Conservation (phyloP, 2,113 vertebrate genomes). For the Leucoraja erinaceus region DNA sequence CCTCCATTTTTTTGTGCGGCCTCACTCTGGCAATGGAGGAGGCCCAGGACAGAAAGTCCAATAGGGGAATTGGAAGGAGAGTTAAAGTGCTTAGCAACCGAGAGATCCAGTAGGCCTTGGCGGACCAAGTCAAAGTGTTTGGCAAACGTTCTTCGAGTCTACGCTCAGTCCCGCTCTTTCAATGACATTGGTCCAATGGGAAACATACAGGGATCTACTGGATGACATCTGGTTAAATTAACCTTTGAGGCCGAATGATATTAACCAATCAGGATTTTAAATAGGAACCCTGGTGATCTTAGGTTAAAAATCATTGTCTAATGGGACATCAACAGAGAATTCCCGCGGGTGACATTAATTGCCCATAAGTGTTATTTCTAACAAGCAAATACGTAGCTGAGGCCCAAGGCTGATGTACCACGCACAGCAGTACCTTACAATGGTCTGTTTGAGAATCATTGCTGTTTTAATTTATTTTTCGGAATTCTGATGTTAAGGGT, state of each 20-base stretch:
- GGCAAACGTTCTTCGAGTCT: no score
- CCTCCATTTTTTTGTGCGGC: no score
- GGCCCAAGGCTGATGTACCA: not conserved
- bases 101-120: no score
- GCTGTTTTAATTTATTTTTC: not conserved
- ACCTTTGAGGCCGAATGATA: not conserved
- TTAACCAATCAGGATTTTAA: not conserved
- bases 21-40: no score
- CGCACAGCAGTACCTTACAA: not conserved
- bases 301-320: not conserved
- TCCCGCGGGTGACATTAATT: not conserved
- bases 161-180: not conserved
- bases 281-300: no score
- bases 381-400: not conserved
- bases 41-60: no score
- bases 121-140: no score
- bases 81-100: no score
- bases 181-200: not conserved
- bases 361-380: not conserved
- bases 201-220: not conserved
- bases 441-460: not conserved
- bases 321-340: not conserved
- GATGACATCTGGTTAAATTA: not conserved
- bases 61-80: no score
- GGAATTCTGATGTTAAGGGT: not conserved